phyloP scores from a whole-genome alignment of 2,888 invertebrate species.

The Unio delphinus region DNA sequence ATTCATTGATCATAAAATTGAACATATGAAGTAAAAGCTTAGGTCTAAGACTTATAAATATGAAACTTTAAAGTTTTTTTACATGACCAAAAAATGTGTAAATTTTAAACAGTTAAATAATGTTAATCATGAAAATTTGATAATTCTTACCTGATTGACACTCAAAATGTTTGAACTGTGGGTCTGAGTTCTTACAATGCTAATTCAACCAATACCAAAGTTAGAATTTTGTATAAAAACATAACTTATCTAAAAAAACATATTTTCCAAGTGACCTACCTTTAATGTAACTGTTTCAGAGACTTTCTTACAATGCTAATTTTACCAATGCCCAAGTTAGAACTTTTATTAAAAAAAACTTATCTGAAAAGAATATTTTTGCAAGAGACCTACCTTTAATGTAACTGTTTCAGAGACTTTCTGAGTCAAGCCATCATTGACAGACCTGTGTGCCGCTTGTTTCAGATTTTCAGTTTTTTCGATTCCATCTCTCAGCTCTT shows the following conservation, averaged over 20 bases:
- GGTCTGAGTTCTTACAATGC: too few relatives aligned
- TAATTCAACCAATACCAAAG: too few relatives aligned
- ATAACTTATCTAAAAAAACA: background rate
- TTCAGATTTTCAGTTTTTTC: slow-evolving; percentile 62
- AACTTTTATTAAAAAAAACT: background rate
- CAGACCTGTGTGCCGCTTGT: slow-evolving; percentile 66
- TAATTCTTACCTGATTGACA: too few relatives aligned
- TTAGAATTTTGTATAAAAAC: background rate
- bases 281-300: slow-evolving; percentile 51
- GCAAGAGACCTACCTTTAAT: slow-evolving; percentile 58
- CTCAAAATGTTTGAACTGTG: too few relatives aligned
- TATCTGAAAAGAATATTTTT: background rate
- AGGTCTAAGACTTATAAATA: too few relatives aligned
- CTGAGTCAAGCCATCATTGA: slow-evolving; percentile 67
- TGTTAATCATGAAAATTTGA: too few relatives aligned
- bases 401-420: slow-evolving; percentile 68
- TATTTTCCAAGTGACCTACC: slow-evolving; percentile 42
- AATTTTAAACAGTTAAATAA: too few relatives aligned
- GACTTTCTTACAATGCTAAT: too few relatives aligned
- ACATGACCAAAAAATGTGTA: too few relatives aligned
- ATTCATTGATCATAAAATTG: too few relatives aligned
- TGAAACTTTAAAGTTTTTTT: too few relatives aligned
- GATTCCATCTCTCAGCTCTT: slow-evolving; percentile 58
- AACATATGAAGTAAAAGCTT: too few relatives aligned
- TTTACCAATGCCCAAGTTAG: background rate